These are phyloP conservation scores for Procambarus virginalis DNA, from an alignment of 1,140 invertebrate genomes.

Conservation along the genomic window DNA sequence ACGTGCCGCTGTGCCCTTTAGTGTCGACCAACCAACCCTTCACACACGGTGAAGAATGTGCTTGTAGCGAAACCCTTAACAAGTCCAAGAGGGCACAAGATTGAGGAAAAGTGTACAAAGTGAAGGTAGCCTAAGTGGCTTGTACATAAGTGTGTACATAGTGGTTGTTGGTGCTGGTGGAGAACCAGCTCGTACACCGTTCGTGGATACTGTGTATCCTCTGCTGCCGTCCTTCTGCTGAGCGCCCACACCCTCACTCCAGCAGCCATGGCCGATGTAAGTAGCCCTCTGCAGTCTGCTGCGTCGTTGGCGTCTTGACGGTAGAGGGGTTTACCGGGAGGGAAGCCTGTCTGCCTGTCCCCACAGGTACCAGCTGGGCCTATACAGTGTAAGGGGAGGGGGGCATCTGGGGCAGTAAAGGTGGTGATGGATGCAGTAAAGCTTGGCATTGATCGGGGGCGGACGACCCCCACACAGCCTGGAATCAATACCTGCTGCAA, in stretches of 20 bases:
- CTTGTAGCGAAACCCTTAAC: conserved; percentile 56
- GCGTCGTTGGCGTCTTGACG: background rate
- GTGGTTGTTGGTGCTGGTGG: conserved; percentile 56
- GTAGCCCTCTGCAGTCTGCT: conserved; percentile 12
- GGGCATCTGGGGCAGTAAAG: background rate
- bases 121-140: conserved; percentile 53
- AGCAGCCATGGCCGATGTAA: conserved; percentile 60
- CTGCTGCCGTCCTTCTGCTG: conserved; percentile 58
- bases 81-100: conserved; percentile 54
- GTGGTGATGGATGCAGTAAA: conserved; percentile 6
- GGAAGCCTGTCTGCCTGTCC: background rate
- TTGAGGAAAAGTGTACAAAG: conserved; percentile 59
- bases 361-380: background rate
- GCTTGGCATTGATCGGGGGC: conserved; percentile 42
- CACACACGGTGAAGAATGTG: conserved; percentile 54
- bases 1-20: conserved; percentile 45
- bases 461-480: background rate
- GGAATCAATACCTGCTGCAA: conserved; percentile 48
- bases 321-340: background rate
- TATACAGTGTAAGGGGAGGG: background rate
- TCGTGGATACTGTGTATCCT: conserved; percentile 62
- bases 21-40: conserved; percentile 45
- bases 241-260: conserved; percentile 29
- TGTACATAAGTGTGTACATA: conserved; percentile 62
- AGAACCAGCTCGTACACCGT: conserved; percentile 44